Evolutionary conservation across 2,113 vertebrate genomes (phyloP).

Genomic region (Lasiurus borealis): DNA sequence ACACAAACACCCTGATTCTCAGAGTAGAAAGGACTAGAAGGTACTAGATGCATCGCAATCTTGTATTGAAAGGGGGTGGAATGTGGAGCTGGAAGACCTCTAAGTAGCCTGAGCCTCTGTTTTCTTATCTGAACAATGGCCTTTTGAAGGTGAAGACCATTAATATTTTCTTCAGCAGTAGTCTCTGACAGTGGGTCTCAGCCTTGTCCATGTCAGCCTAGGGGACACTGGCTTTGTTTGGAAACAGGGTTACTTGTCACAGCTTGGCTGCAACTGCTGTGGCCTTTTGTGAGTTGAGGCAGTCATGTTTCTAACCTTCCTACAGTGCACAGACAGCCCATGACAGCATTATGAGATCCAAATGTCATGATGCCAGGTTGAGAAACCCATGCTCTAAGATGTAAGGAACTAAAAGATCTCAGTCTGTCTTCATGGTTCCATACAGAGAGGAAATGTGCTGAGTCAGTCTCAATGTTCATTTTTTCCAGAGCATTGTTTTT

Average conservation of each 20-base stretch:
- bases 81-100: not conserved
- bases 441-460: not conserved
- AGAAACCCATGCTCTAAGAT: not conserved
- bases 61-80: not conserved
- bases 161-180: not conserved
- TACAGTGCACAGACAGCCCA: not conserved
- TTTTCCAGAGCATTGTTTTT: conserved; percentile 23
- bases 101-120: not conserved
- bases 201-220: not conserved
- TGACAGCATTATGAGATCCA: not conserved
- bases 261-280: not conserved
- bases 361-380: not conserved
- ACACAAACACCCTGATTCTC: not conserved
- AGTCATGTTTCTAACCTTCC: not conserved
- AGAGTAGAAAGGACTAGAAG: not conserved
- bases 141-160: not conserved
- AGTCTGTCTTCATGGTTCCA: not conserved
- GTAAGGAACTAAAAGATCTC: not conserved
- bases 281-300: not conserved
- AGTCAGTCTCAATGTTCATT: not conserved
- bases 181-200: not conserved
- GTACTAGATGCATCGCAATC: not conserved
- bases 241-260: not conserved
- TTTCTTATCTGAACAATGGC: not conserved
- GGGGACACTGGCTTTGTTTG: not conserved